Evolutionary conservation across 2,797 vertebrate species (phyloP), one percentile per base, ranked within the genome.

Genomic region (Lates japonicus): DNA sequence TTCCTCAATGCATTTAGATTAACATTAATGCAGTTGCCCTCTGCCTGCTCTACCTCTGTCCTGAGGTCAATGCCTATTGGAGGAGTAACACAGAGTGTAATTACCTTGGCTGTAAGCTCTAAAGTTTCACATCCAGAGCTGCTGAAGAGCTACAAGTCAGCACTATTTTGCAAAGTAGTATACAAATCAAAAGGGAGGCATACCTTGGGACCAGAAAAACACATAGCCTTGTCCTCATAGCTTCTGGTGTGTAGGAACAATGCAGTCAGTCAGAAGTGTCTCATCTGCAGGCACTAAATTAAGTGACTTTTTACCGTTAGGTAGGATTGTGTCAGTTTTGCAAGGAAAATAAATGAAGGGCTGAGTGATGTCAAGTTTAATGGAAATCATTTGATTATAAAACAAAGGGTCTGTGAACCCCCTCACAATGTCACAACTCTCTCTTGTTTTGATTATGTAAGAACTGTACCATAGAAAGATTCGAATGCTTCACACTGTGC

Each of bases 391-490:
- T 74, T 65, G 13, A 55, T 44, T 37, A 55, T 51, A 14, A 74
- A 59, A 51, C 19, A 61, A 64, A 65, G 16, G 19, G 13, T 41
- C 42, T 29, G 25, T 39, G n/a, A 66, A 52, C 46, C 44, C 7
- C 17, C 20, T 71, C 31, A 58, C 42, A 74, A 35, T 49, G 44
- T 71, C 65, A 59, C 54, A 29, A 7, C 20, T 52, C 54, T 7
- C 37, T 4, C 7, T 66, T 54, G 61, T 81, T 76, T 74, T 67
- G 35, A 33, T 81, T 76, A 62, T 74, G 37, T 68, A 75, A 80
- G 29, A 57, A 31, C 14, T 16, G 46, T 13, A 25, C 33, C 29
- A 7, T 1, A 2, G 64, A 42, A 35, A 17, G 42, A 74, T 44
- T 20, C 0, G 0, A 63, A 67, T 1, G 37, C 57, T 33, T 73